Percentiles rank a stretch among this genome's conserved stretches.
Conservation (phyloP, 2,113 vertebrate species). For the Australoheros scitulus region DNA sequence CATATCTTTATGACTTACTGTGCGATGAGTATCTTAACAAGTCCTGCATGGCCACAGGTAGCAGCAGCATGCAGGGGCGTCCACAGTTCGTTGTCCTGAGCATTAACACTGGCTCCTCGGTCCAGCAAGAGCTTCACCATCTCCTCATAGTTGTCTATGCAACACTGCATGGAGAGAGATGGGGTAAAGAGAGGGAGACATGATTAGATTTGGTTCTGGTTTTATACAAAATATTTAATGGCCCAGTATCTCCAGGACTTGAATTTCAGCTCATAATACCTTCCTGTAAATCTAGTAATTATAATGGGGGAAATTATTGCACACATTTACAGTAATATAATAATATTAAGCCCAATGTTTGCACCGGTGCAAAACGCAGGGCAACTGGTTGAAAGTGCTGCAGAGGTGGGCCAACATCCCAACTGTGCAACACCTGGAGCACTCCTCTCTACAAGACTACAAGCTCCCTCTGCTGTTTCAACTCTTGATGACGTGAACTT, state of each 20-base stretch:
- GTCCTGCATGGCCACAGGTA: slow-evolving; percentile 93
- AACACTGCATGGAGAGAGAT: slow-evolving; percentile 82
- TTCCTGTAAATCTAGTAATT: no score
- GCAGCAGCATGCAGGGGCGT: slow-evolving; percentile 95
- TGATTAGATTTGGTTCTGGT: background rate
- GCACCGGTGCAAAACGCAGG: no score
- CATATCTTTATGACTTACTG: slow-evolving; percentile 77
- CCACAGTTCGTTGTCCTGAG: slow-evolving; percentile 97
- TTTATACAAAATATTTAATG: background rate
- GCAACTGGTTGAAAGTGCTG: no score
- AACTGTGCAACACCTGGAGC: no score
- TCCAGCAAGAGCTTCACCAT: slow-evolving; percentile 92
- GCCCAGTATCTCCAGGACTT: background rate
- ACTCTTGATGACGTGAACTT: no score
- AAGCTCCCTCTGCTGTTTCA: no score
- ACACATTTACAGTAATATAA: no score
- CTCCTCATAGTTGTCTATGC: slow-evolving; percentile 98
- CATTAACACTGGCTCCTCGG: slow-evolving; percentile 90
- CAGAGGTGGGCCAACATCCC: no score
- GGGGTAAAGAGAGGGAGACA: background rate
- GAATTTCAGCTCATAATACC: background rate
- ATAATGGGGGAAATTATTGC: no score
- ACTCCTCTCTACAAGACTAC: no score
- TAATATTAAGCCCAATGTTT: no score
- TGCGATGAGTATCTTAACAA: slow-evolving; percentile 94